phyloP scores from a whole-genome alignment of 2,888 invertebrate genomes.

The Cetonia aurata region DNA sequence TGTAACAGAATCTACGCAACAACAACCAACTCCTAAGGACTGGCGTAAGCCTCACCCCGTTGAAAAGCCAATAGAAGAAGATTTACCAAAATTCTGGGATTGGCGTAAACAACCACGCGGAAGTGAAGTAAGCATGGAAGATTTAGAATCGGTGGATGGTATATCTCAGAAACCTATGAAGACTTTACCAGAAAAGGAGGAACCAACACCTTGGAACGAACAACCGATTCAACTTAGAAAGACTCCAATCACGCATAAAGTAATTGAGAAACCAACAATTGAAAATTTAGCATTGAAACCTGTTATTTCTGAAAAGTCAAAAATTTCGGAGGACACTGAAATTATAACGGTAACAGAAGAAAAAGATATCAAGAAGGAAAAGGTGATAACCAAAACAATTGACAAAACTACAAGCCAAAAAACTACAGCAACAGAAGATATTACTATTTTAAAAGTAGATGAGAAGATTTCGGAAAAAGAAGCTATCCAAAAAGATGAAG shows the following conservation, averaged over 20 bases:
- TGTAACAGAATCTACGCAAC: conserved; percentile 43
- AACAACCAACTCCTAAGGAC: conserved; percentile 45
- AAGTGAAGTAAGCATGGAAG: conserved; percentile 37
- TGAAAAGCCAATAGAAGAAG: conserved; percentile 38
- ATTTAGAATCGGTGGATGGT: conserved; percentile 28
- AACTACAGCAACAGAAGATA: conserved; percentile 47
- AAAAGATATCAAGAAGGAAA: conserved; percentile 44
- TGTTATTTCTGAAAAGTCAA: conserved; percentile 58
- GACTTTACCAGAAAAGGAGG: conserved; percentile 51
- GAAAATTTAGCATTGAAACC: conserved; percentile 68
- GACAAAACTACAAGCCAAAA: conserved; percentile 19
- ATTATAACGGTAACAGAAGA: conserved; percentile 42
- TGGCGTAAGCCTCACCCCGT: conserved; percentile 49
- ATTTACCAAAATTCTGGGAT: conserved; percentile 43
- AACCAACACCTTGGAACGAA: conserved; percentile 72
- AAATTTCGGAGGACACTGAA: conserved; percentile 23
- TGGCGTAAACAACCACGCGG: conserved; percentile 46
- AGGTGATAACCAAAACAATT: conserved; percentile 51
- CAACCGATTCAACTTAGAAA: conserved; percentile 72
- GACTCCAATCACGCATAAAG: conserved; percentile 58
- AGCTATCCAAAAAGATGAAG: too few species aligned
- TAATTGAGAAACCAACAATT: conserved; percentile 67
- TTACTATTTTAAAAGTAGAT: conserved; percentile 42
- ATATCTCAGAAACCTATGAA: conserved; percentile 45
- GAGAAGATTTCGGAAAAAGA: conserved; percentile 46